Conservation (phyloP, 2,888 invertebrate species). For the Platypus cylindrus region DNA sequence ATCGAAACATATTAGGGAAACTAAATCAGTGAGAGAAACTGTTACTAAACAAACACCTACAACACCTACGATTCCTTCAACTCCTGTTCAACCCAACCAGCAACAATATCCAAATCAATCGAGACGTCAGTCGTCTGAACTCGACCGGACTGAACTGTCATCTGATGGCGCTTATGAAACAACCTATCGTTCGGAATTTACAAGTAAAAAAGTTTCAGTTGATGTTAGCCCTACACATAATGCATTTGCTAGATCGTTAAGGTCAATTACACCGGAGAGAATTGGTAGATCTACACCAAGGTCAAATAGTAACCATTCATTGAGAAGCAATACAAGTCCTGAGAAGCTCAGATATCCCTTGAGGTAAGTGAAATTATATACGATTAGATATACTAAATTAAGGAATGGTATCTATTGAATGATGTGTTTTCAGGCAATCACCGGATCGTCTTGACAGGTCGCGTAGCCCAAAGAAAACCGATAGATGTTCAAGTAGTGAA, state of each 20-base stretch:
- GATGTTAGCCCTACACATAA: slow-evolving; percentile 62
- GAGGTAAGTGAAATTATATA: slow-evolving; percentile 15
- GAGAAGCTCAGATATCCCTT: slow-evolving; percentile 26
- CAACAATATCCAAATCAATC: no score
- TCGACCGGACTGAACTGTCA: slow-evolving; percentile 26
- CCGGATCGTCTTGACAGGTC: slow-evolving; percentile 17
- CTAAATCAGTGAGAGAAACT: no score
- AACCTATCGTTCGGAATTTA: slow-evolving; percentile 47
- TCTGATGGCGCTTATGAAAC: slow-evolving; percentile 43
- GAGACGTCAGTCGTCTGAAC: slow-evolving; percentile 25
- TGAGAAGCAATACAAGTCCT: slow-evolving; percentile 39
- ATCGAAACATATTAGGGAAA: no score
- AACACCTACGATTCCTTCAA: not conserved
- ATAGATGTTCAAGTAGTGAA: slow-evolving; percentile 23
- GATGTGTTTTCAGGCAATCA: slow-evolving; percentile 22
- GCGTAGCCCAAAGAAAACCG: slow-evolving; percentile 22
- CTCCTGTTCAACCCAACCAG: not conserved
- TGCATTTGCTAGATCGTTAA: slow-evolving; percentile 60
- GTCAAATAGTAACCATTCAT: slow-evolving; percentile 42
- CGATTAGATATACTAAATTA: no score
- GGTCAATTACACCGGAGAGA: slow-evolving; percentile 49
- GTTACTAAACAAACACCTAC: slow-evolving; percentile 1
- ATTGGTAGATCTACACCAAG: slow-evolving; percentile 19
- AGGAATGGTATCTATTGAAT: no score
- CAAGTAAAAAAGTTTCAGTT: slow-evolving; percentile 43